Evolutionary conservation across 1,140 invertebrate genomes (phyloP), one percentile per base, ranked within the genome.

Genomic region (Drosophila rhopaloa): DNA sequence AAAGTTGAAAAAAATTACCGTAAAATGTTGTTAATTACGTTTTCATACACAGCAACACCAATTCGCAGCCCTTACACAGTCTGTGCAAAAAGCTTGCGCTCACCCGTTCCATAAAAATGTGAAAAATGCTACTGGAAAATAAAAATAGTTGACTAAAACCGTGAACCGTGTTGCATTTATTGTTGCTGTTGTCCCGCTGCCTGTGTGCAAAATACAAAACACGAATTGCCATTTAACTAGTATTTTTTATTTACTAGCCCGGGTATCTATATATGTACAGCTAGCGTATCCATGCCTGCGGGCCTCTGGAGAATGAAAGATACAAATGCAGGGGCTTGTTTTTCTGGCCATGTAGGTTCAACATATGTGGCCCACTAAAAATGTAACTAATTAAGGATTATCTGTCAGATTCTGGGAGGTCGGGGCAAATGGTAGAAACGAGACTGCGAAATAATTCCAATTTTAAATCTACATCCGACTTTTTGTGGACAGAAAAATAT

Each of bases 21-120:
- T 44, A 82, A 86, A 89, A 88, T 89, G 80, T 84, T 88, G 83
- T 89, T 88, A 88, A 88, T 88, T 88, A 88, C 83, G 59, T 79
- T 86, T 86, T 88, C 79, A 88, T 86, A 76, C 75, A 85, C 72
- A 85, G 57, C 81, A 79, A 59, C 63, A 54, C 54, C 67, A 61
- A 60, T 68, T 71, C 73, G 29, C 73, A 51, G 67, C 55, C 47
- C 65, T 76, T 58, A 29, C 65, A 86, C 82, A 77, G 83, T 83
- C 48, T 44, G 58, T 88, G 79, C 63, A 79, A 84, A 82, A 79
- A 76, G 76, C 65, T 27, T 50, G 66, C 71, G 40, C 76, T 65
- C 67, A 62, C 79, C 72, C 71, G 70, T 63, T 58, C 47, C 63
- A 44, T 68, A 41, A 41, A 81, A 76, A 79, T 79, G 80, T 58